A percentile compares a stretch with the other conserved stretches of the same genome.
Evolutionary conservation across 2,113 vertebrate species (phyloP).

Genomic region (Myotis lucifugus): DNA sequence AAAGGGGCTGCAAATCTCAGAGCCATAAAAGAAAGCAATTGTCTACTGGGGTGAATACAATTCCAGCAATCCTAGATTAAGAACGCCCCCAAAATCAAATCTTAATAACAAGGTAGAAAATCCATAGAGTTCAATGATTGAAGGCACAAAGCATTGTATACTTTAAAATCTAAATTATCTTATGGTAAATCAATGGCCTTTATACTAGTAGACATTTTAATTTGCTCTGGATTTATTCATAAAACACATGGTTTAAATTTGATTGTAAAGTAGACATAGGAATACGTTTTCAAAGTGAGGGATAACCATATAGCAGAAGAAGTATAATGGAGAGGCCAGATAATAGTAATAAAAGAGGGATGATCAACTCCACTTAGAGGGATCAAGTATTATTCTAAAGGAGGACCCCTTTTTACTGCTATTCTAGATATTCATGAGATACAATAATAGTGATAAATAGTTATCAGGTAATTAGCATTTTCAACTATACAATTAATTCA

Average conservation of each 20-base stretch:
- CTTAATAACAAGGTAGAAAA: not conserved
- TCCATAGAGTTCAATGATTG: not conserved
- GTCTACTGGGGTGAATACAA: not conserved
- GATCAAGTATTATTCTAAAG: not conserved
- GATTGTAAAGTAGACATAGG: not conserved
- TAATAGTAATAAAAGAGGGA: not conserved
- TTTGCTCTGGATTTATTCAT: not conserved
- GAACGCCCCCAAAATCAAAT: not conserved
- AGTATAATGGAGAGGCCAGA: not conserved
- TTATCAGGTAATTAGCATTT: conserved; percentile 40
- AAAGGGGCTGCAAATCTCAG: not conserved
- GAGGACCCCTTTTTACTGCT: not conserved
- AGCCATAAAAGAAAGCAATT: not conserved
- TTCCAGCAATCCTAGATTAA: not conserved
- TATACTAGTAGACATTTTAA: not conserved
- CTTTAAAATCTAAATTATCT: not conserved
- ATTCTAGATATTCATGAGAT: conserved; percentile 34
- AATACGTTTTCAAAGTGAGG: not conserved
- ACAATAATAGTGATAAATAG: not conserved
- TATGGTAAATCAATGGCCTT: not conserved
- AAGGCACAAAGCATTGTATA: not conserved
- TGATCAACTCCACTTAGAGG: not conserved
- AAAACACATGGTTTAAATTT: not conserved
- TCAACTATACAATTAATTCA: conserved; percentile 18
- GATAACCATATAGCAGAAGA: not conserved